Evolutionary conservation across 2,797 vertebrate species (phyloP).

Genomic region (Neopelma chrysocephalum): DNA sequence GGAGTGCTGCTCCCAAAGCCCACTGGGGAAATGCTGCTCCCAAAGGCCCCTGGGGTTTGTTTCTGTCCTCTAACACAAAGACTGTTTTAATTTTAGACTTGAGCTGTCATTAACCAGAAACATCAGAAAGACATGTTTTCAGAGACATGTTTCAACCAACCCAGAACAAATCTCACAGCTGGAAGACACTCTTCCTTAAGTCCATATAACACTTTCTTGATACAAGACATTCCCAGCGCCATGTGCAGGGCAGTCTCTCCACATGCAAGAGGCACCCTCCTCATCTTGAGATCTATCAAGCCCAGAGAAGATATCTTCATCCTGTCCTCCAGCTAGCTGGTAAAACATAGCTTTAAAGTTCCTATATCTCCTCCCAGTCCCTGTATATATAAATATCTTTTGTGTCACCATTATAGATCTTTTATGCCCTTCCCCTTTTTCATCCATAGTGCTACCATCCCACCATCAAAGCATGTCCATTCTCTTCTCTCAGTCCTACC

Average conservation of each 20-base stretch:
- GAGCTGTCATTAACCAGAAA: background rate
- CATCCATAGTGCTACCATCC: background rate
- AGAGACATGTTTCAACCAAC: background rate
- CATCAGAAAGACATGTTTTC: background rate
- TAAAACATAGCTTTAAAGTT: background rate
- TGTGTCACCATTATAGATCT: background rate
- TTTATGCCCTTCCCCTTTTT: background rate
- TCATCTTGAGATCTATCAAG: background rate
- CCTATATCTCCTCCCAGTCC: background rate
- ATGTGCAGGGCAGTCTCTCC: background rate
- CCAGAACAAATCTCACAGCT: background rate
- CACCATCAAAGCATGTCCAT: background rate
- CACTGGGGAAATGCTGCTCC: background rate
- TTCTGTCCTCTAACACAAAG: background rate
- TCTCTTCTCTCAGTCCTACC: background rate
- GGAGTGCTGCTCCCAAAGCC: conserved; percentile 15
- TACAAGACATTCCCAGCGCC: fast-evolving
- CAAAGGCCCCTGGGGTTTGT: background rate
- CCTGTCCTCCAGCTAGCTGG: background rate
- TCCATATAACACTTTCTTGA: background rate
- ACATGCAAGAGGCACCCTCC: background rate
- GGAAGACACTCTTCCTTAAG: background rate
- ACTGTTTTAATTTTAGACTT: conserved; percentile 22
- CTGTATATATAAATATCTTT: background rate
- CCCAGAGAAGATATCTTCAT: background rate